A percentile compares a stretch with the other conserved stretches of the same genome.
Evolutionary conservation across 2,888 invertebrate species (phyloP).

Genomic region (Latrodectus hesperus): DNA sequence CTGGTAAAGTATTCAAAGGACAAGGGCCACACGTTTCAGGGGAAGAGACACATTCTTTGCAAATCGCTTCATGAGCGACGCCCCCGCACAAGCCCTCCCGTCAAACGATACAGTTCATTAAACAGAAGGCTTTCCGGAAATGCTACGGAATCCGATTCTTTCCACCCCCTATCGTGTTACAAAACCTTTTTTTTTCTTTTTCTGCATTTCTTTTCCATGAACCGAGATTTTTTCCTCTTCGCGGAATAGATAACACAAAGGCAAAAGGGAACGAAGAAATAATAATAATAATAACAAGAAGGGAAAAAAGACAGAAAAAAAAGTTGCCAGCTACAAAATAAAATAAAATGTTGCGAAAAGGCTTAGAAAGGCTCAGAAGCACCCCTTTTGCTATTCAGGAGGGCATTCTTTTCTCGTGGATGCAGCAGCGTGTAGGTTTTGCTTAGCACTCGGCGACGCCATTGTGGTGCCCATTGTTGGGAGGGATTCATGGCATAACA

Average conservation of each 20-base stretch:
- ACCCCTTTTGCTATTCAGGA: slow-evolving; percentile 27
- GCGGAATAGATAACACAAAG: slow-evolving; percentile 42
- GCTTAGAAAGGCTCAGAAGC: slow-evolving; percentile 22
- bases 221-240: neutral
- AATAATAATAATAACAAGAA: slow-evolving; percentile 16
- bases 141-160: slow-evolving; percentile 17
- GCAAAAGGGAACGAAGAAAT: slow-evolving; percentile 10
- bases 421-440: slow-evolving; percentile 23
- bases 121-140: slow-evolving; percentile 62
- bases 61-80: slow-evolving; percentile 43
- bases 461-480: slow-evolving; percentile 39
- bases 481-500: slow-evolving; percentile 56
- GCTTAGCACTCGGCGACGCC: slow-evolving; percentile 16
- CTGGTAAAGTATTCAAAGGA: slow-evolving; percentile 66
- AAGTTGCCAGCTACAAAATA: too few species aligned
- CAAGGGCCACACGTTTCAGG: slow-evolving; percentile 39
- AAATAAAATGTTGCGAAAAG: neutral
- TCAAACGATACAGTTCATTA: slow-evolving; percentile 65
- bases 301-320: neutral
- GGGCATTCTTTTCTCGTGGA: slow-evolving; percentile 48
- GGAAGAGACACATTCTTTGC: slow-evolving; percentile 55
- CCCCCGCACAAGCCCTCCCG: slow-evolving; percentile 3
- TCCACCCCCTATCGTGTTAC: slow-evolving; percentile 13
- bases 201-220: neutral
- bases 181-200: neutral